phyloP scores from a whole-genome alignment of 1,140 invertebrate genomes.

The Philaenus spumarius region DNA sequence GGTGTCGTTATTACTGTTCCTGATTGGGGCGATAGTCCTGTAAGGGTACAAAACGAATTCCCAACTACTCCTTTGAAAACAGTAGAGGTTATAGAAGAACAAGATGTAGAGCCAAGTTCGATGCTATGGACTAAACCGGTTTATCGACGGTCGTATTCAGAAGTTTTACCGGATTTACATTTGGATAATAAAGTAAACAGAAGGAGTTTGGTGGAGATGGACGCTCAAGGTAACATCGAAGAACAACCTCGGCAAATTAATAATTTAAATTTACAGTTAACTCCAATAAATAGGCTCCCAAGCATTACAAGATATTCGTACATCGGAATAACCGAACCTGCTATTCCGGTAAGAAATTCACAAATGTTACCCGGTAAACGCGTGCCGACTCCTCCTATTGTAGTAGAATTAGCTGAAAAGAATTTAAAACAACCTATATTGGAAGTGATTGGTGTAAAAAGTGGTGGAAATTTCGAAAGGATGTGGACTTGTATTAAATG shows the following conservation, averaged over 20 bases:
- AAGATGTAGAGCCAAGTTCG: too few species aligned
- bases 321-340: slow-evolving; percentile 47
- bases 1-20: too few species aligned
- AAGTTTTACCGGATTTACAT: slow-evolving; percentile 40
- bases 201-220: slow-evolving; percentile 54
- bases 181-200: slow-evolving; percentile 41
- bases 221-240: slow-evolving; percentile 35
- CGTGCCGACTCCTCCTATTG: slow-evolving; percentile 5
- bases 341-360: slow-evolving; percentile 30
- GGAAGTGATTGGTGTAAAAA: slow-evolving; percentile 32
- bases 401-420: slow-evolving; percentile 10
- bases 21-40: too few species aligned
- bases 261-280: slow-evolving; percentile 31
- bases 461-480: slow-evolving; percentile 51
- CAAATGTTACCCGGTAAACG: slow-evolving; percentile 23
- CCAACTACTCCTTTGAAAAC: too few species aligned
- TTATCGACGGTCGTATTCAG: slow-evolving; percentile 45
- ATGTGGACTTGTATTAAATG: slow-evolving; percentile 85
- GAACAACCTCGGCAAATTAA: slow-evolving; percentile 18
- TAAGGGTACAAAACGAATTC: too few species aligned
- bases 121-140: slow-evolving; percentile 27
- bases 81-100: too few species aligned
- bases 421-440: slow-evolving; percentile 5
- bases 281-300: slow-evolving; percentile 13
- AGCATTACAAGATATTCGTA: slow-evolving; percentile 46